Evolutionary conservation across 2,888 invertebrate species (phyloP).

Genomic region (Nephrotoma appendiculata): DNA sequence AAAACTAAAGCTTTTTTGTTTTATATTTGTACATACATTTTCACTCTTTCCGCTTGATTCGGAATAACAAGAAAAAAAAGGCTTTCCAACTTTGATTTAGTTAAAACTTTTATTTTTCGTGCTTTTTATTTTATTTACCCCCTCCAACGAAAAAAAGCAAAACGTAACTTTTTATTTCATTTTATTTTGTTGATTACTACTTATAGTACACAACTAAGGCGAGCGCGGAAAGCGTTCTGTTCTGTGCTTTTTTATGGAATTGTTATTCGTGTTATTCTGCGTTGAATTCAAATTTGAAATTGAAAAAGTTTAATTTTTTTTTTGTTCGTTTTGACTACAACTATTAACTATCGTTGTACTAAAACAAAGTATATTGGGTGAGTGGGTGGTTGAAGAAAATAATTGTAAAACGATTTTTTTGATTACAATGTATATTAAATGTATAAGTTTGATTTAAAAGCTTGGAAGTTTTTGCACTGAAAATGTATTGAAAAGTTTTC

Average conservation of each 20-base stretch:
- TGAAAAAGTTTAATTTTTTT: neutral
- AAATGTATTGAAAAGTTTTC: neutral
- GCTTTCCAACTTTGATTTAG: neutral
- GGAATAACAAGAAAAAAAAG: neutral
- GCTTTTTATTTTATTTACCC: neutral
- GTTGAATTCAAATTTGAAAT: neutral
- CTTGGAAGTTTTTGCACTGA: neutral
- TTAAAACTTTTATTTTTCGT: neutral
- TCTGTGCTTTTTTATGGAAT: neutral
- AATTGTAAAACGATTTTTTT: neutral
- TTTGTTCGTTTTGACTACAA: neutral
- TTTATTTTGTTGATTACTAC: neutral
- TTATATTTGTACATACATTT: neutral
- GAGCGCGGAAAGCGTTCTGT: neutral
- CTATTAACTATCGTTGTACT: neutral
- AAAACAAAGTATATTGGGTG: neutral
- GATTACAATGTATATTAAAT: neutral
- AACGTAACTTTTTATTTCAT: neutral
- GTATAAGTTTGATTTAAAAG: neutral
- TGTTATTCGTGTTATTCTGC: neutral
- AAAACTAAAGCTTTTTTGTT: neutral
- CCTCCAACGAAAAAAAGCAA: neutral
- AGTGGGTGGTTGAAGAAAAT: neutral
- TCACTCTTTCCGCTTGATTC: neutral
- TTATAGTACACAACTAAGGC: neutral